Evolutionary conservation across 2,797 vertebrate species (phyloP).

Genomic region (Mus minutoides): DNA sequence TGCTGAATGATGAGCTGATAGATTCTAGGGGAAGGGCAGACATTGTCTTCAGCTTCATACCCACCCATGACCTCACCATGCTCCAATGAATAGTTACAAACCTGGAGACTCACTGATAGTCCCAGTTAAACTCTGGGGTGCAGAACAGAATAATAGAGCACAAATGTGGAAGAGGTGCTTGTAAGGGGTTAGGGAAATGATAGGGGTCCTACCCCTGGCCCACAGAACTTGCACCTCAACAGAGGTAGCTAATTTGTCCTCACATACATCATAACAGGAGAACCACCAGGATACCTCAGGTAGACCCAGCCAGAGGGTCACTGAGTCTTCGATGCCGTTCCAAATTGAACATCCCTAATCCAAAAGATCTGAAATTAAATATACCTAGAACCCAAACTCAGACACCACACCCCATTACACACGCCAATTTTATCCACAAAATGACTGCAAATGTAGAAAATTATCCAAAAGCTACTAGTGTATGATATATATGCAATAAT

Average conservation of each 20-base stretch:
- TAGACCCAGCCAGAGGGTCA: fast-evolving
- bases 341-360: no score
- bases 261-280: not conserved
- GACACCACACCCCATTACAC: no score
- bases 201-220: not conserved
- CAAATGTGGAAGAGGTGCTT: not conserved
- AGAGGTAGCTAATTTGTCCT: not conserved
- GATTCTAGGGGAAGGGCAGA: not conserved
- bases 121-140: no score
- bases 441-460: not conserved
- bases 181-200: not conserved
- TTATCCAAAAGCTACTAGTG: not conserved
- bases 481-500: not conserved
- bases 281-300: not conserved
- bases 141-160: not conserved
- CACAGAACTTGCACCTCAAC: not conserved
- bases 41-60: not conserved
- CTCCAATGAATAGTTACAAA: not conserved
- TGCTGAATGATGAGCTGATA: not conserved
- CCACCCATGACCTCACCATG: not conserved
- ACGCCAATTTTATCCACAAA: not conserved
- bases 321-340: not conserved
- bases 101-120: no score
- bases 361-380: not conserved
- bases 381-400: not conserved